Evolutionary conservation across 1,140 invertebrate genomes (phyloP).

Genomic region (Brachionus calyciflorus): DNA sequence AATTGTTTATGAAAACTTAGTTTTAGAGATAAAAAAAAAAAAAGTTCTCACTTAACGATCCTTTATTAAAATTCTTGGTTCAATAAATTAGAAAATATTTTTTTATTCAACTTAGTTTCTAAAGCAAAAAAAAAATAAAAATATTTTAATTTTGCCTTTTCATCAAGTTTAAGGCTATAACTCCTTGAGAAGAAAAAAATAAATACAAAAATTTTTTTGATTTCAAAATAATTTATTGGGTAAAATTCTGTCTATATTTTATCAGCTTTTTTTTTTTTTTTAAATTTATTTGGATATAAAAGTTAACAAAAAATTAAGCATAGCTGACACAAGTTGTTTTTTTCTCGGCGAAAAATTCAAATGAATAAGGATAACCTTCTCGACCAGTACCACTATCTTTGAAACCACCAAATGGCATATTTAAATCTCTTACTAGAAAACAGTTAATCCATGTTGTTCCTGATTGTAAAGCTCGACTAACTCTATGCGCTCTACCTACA

Average conservation of each 20-base stretch:
- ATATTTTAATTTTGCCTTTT: too few relatives aligned
- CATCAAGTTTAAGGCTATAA: constrained; percentile 6
- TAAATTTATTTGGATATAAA: constrained; percentile 2
- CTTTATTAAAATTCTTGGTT: too few relatives aligned
- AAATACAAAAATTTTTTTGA: too few relatives aligned
- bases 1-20: too few relatives aligned
- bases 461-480: constrained; percentile 62
- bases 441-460: constrained; percentile 68
- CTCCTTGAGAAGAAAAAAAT: constrained; percentile 22
- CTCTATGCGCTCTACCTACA: constrained; percentile 59
- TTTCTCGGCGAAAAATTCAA: constrained; percentile 66
- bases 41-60: too few relatives aligned
- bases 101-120: too few relatives aligned
- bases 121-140: too few relatives aligned
- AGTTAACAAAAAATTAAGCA: constrained; percentile 11
- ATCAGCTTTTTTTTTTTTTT: too few relatives aligned
- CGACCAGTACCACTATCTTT: constrained; percentile 66
- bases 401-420: constrained; percentile 67
- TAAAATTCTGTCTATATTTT: too few relatives aligned
- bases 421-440: constrained; percentile 65
- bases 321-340: constrained; percentile 65
- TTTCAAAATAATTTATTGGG: too few relatives aligned
- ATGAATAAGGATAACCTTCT: constrained; percentile 64
- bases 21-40: too few relatives aligned
- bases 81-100: too few relatives aligned